These are phyloP conservation scores for Bubalus kerabau DNA, from an alignment of 2,113 vertebrate species.

Conservation along the genomic window DNA sequence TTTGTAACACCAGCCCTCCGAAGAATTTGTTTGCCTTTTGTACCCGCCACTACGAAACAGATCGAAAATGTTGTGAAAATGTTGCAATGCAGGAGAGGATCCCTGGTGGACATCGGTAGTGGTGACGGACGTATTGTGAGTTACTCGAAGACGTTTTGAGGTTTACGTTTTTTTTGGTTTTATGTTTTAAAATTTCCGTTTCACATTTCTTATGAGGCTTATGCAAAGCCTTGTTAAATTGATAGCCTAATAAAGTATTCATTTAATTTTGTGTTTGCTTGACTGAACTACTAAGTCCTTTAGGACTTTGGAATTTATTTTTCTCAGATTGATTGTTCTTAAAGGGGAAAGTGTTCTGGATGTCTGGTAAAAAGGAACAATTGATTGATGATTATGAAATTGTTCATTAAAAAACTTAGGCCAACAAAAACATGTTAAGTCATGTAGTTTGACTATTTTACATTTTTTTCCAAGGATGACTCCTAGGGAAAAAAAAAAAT, in stretches of 20 bases:
- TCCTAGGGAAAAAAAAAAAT: background rate
- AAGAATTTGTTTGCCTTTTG: slow-evolving; percentile 92
- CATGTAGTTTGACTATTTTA: background rate
- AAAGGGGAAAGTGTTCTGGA: background rate
- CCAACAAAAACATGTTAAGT: background rate
- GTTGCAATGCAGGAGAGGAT: slow-evolving; percentile 81
- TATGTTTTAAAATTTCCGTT: background rate
- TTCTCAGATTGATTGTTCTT: background rate
- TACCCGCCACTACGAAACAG: slow-evolving; percentile 91
- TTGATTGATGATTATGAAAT: background rate
- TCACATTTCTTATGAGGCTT: background rate
- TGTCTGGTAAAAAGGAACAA: background rate
- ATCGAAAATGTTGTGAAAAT: slow-evolving; percentile 87
- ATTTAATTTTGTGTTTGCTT: background rate
- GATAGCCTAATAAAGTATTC: background rate
- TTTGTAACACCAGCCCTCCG: slow-evolving; percentile 91
- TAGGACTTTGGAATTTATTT: slow-evolving; percentile 15
- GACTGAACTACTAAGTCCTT: background rate
- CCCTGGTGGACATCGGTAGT: slow-evolving; percentile 92
- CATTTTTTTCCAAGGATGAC: background rate
- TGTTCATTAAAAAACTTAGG: background rate
- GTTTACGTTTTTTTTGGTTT: background rate
- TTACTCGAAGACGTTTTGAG: background rate
- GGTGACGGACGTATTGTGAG: slow-evolving; percentile 96
- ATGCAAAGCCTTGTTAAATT: background rate